Percentiles rank a stretch among this genome's conserved stretches.
Conservation (phyloP, 2,113 vertebrate genomes). For the Limanda limanda region DNA sequence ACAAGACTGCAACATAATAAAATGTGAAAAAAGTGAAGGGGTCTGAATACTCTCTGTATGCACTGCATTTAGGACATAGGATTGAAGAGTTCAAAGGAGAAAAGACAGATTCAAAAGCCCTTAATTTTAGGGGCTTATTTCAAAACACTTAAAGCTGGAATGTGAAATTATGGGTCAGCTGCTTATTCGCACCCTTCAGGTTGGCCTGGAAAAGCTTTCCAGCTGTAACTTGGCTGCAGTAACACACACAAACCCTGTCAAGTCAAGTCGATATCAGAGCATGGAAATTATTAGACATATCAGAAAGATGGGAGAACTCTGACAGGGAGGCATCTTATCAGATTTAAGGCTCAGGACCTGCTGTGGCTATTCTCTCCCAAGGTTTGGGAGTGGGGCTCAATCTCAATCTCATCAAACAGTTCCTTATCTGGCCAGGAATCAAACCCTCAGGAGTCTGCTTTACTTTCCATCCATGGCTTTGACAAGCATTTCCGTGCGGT, state of each 20-base stretch:
- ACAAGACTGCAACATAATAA: background rate
- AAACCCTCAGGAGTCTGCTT: conserved; percentile 56
- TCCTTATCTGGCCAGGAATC: conserved; percentile 72
- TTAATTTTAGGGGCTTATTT: conserved; percentile 62
- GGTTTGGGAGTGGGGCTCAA: conserved; percentile 7
- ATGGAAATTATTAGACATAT: conserved; percentile 69
- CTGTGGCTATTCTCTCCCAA: conserved; percentile 40
- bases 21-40: background rate
- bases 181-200: conserved; percentile 64
- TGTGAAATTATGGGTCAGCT: conserved; percentile 65
- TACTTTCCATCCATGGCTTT: conserved; percentile 58
- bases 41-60: background rate
- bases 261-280: conserved; percentile 58
- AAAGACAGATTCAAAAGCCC: conserved; percentile 33
- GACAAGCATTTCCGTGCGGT: conserved; percentile 47
- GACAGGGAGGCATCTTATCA: conserved; percentile 58
- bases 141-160: conserved; percentile 70
- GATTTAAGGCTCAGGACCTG: conserved; percentile 32
- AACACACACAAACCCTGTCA: conserved; percentile 59
- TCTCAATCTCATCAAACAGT: conserved; percentile 54
- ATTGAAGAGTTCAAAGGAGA: conserved; percentile 45
- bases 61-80: conserved; percentile 21
- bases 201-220: conserved; percentile 67
- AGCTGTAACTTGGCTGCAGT: conserved; percentile 64
- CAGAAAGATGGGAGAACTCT: conserved; percentile 37